A percentile compares a stretch with the other conserved stretches of the same genome.
Evolutionary conservation across 1,140 invertebrate genomes (phyloP).

Genomic region (Diorhabda sublineata): DNA sequence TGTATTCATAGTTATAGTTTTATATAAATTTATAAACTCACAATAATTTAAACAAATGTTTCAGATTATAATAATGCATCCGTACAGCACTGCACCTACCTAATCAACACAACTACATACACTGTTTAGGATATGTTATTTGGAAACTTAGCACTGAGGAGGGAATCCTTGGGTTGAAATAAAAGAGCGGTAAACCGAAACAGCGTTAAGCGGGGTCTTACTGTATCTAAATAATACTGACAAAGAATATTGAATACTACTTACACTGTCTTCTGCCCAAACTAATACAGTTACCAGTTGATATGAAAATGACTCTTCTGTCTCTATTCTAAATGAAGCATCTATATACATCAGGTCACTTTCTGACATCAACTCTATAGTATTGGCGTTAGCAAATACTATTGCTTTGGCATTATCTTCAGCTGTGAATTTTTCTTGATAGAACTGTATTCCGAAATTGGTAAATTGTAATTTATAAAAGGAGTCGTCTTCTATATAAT

Average conservation of each 20-base stretch:
- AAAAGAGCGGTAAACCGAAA: too few species aligned
- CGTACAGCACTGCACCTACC: too few species aligned
- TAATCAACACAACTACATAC: too few species aligned
- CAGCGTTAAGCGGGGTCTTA: too few species aligned
- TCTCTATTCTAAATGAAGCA: slow-evolving; percentile 38
- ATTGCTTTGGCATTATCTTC: slow-evolving; percentile 37
- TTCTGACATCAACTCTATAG: slow-evolving; percentile 29
- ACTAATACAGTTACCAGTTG: slow-evolving; percentile 39
- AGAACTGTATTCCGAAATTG: slow-evolving; percentile 35
- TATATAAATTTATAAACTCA: too few species aligned
- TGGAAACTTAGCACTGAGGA: too few species aligned
- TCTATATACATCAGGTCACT: slow-evolving; percentile 42
- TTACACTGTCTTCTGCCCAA: slow-evolving; percentile 39
- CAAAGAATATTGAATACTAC: slow-evolving; percentile 10
- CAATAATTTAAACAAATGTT: too few species aligned
- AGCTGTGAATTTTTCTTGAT: slow-evolving; percentile 34
- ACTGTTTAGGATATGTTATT: too few species aligned
- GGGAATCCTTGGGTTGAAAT: too few species aligned
- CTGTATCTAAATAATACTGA: too few species aligned
- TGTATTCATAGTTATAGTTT: too few species aligned
- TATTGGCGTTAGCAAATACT: slow-evolving; percentile 38
- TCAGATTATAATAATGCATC: too few species aligned
- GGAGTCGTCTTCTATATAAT: slow-evolving; percentile 35
- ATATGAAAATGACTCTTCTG: slow-evolving; percentile 34
- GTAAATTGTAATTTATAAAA: slow-evolving; percentile 40